Evolutionary conservation across 2,888 invertebrate genomes (phyloP).

Genomic region (Andrena trimmerana): DNA sequence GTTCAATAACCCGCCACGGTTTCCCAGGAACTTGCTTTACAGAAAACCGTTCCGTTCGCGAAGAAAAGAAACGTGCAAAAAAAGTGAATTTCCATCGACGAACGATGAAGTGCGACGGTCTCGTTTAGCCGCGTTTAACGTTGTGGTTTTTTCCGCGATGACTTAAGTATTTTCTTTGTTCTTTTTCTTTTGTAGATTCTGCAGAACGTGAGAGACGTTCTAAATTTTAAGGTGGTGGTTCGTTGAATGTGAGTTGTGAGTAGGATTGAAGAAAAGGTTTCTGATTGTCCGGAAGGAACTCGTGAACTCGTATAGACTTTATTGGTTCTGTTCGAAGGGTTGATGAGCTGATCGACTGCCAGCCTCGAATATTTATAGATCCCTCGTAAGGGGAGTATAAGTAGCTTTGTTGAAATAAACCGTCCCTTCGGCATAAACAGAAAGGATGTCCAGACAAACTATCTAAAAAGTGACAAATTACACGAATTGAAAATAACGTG

Average conservation of each 20-base stretch:
- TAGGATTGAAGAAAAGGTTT: not conserved
- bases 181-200: too few relatives aligned
- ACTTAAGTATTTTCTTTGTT: too few relatives aligned
- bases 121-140: slow-evolving; percentile 2
- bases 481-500: not conserved
- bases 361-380: slow-evolving; percentile 8
- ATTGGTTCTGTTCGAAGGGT: not conserved
- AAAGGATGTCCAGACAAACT: not conserved
- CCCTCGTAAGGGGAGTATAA: not conserved
- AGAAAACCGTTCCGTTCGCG: not conserved
- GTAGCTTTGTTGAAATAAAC: slow-evolving; percentile 15
- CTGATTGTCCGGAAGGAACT: not conserved
- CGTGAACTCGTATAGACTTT: not conserved
- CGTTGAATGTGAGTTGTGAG: not conserved
- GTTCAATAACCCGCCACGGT: not conserved
- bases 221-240: not conserved
- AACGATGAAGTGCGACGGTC: slow-evolving; percentile 24
- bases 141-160: not conserved
- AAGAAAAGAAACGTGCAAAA: not conserved
- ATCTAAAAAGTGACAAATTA: not conserved
- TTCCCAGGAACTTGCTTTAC: slow-evolving; percentile 1
- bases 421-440: slow-evolving; percentile 21
- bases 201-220: not conserved
- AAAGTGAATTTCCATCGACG: not conserved
- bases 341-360: slow-evolving; percentile 29